Conservation (phyloP, 1,140 invertebrate genomes). For the Drosophila repleta region DNA sequence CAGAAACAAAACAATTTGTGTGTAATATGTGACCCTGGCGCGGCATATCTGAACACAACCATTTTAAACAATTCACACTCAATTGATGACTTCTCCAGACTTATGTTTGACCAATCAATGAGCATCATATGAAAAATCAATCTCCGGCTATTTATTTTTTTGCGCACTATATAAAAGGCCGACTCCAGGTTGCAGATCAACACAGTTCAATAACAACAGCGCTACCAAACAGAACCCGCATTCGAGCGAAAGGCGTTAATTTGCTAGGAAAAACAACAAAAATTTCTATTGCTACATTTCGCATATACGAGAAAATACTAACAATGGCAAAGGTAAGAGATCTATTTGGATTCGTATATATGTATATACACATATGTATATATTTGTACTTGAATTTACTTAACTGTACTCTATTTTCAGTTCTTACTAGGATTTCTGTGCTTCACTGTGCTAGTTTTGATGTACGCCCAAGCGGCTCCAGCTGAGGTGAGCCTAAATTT, state of each 20-base stretch:
- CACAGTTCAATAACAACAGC: constrained; percentile 60
- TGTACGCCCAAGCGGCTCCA: constrained; percentile 23
- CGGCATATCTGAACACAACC: constrained; percentile 21
- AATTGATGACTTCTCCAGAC: constrained; percentile 63
- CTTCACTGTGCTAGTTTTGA: constrained; percentile 13
- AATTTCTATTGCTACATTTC: constrained; percentile 42
- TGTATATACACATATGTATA: background rate
- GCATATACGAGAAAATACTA: constrained; percentile 42
- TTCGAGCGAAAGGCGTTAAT: constrained; percentile 59
- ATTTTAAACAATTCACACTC: constrained; percentile 27
- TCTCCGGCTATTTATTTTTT: constrained; percentile 47
- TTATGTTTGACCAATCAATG: constrained; percentile 69
- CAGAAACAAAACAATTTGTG: constrained; percentile 17
- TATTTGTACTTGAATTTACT: constrained; percentile 23
- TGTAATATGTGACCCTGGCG: constrained; percentile 46
- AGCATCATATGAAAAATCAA: constrained; percentile 69
- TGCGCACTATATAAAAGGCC: constrained; percentile 67
- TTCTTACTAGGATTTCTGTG: constrained; percentile 17
- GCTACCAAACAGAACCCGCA: constrained; percentile 43
- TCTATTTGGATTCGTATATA: constrained; percentile 5
- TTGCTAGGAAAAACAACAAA: constrained; percentile 27
- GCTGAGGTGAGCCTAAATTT: constrained; percentile 28
- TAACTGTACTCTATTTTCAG: constrained; percentile 32
- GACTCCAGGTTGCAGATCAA: constrained; percentile 24
- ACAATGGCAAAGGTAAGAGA: constrained; percentile 60